Conservation (phyloP, 2,113 vertebrate genomes). For the Orcinus orca region DNA sequence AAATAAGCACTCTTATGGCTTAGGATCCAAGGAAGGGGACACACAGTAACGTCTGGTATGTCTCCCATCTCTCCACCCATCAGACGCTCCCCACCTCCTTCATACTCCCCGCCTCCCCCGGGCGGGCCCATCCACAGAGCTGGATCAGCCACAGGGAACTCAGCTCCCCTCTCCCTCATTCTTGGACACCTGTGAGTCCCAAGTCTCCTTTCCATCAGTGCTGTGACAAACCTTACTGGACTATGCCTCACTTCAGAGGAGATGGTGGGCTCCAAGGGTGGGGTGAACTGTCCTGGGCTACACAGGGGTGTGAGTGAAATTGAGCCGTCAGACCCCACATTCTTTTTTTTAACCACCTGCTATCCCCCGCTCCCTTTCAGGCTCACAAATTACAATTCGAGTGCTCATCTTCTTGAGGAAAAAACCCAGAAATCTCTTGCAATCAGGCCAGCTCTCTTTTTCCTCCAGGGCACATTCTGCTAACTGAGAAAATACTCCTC, state of each 20-base stretch:
- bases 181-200: background rate
- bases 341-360: background rate
- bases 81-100: background rate
- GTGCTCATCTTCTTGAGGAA: background rate
- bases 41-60: background rate
- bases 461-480: background rate
- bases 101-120: background rate
- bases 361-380: background rate
- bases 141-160: background rate
- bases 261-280: background rate
- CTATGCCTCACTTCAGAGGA: background rate
- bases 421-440: background rate
- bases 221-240: background rate
- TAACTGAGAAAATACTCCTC: background rate
- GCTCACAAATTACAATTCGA: background rate
- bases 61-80: background rate
- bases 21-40: background rate
- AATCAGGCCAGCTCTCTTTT: background rate
- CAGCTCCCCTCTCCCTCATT: background rate
- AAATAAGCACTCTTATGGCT: background rate
- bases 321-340: accelerated
- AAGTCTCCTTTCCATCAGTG: background rate
- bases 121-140: background rate
- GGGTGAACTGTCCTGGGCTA: background rate
- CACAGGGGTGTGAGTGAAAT: background rate